phyloP scores from a whole-genome alignment of 1,140 invertebrate genomes.

The Drosophila prosaltans region DNA sequence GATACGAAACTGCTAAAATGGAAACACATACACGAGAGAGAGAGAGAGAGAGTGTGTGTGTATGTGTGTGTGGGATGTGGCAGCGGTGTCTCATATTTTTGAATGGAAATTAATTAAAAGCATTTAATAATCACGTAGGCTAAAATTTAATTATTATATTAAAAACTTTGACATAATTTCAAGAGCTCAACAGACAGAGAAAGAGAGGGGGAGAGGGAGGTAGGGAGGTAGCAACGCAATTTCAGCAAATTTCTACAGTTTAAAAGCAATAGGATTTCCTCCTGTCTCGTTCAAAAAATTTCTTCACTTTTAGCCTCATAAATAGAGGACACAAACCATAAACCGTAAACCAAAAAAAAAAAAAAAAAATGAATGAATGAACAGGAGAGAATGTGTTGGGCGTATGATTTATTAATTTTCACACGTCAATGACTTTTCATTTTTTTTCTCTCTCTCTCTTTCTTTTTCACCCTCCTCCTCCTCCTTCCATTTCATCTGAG shows the following conservation, averaged over 20 bases:
- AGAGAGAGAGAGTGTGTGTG: too few relatives aligned
- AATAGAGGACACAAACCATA: constrained; percentile 16
- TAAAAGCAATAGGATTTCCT: not conserved
- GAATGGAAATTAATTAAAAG: constrained; percentile 6
- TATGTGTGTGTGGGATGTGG: not conserved
- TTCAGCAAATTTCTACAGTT: not conserved
- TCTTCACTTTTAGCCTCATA: not conserved
- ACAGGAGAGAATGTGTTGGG: constrained; percentile 15
- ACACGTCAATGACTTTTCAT: constrained; percentile 37
- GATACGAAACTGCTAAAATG: not conserved
- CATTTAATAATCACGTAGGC: not conserved
- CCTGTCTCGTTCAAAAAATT: too few relatives aligned
- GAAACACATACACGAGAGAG: too few relatives aligned
- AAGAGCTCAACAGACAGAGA: not conserved
- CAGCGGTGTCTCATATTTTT: not conserved
- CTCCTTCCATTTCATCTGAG: too few relatives aligned
- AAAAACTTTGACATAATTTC: not conserved
- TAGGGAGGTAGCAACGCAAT: not conserved
- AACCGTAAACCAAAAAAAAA: constrained; percentile 14
- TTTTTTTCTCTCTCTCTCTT: not conserved
- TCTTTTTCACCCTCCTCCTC: too few relatives aligned
- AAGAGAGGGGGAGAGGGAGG: too few relatives aligned
- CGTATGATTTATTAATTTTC: constrained; percentile 39
- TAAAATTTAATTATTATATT: not conserved
- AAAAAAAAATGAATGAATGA: not conserved